Conservation (phyloP, 64 coral and sea anemone species). For the Montipora capricornis region DNA sequence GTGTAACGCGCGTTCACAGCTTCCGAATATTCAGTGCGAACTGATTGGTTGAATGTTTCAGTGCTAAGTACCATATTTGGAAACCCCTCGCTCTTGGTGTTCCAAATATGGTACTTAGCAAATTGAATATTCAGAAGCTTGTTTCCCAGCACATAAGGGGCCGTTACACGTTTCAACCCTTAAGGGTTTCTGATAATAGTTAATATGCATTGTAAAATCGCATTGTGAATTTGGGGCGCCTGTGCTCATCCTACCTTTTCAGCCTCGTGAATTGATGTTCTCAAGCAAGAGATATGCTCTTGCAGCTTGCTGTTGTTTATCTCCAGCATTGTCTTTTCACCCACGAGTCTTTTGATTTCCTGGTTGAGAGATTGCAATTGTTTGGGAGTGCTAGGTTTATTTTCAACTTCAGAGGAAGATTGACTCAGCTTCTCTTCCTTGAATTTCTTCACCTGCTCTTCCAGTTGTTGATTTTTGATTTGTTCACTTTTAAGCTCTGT, state of each 20-base stretch:
- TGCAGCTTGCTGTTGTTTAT: constrained; percentile 26
- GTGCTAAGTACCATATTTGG: no score
- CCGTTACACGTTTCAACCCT: no score
- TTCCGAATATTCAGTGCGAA: no score
- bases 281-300: constrained; percentile 8
- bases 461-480: constrained; percentile 8
- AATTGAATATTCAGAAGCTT: no score
- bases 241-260: not conserved
- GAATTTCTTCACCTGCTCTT: constrained; percentile 1
- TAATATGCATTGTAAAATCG: no score
- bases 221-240: no score
- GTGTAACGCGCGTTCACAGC: no score
- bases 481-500: constrained; percentile 40
- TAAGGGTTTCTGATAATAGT: no score
- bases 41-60: no score
- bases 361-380: not conserved
- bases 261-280: not conserved
- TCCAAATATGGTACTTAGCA: no score
- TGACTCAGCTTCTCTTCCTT: not conserved
- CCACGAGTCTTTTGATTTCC: constrained; percentile 3
- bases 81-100: no score
- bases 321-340: constrained; percentile 10
- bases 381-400: not conserved
- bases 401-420: not conserved
- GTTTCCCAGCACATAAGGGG: no score